Evolutionary conservation across 1,140 invertebrate species (phyloP), one percentile per base, ranked within the genome.

Genomic region (Neodiprion lecontei): DNA sequence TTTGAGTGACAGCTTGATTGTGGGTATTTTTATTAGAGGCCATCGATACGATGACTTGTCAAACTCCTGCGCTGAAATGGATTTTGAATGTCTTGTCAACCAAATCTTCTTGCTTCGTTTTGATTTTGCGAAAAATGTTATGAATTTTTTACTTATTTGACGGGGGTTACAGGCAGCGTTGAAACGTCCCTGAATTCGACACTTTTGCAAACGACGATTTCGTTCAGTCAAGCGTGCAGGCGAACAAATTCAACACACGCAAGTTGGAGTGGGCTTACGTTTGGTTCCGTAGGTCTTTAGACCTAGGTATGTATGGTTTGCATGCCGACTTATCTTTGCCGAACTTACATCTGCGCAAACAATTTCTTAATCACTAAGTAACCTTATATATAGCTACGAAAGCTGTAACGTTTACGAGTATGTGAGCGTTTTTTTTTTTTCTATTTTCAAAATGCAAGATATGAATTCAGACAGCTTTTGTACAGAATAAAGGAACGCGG

Each of bases 311-410:
- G n/a, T 17, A 7, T 17, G 11, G n/a, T 17, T 14, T 61, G 53
- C 53, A 61, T 9, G 53, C 53, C n/a, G 11, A 61, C 53, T 61
- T 61, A 61, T 9, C n/a, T 61, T 61, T 9, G 53, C 5, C 53
- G n/a, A 61, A 61, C n/a, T 40, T 14, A 61, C 53, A 61, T 61
- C 53, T 61, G 53, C 53, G 53, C 53, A 61, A 61, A 61, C 53
- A 61, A 61, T 61, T 61, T 61, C n/a, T 40, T 40, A 40, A 40
- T 40, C 28, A 40, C 28, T 40, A 40, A 40, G 28, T 3, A 40
- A 40, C 28, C 28, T 61, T 61, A 9, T 12, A 14, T 61, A 9
- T 61, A 61, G 1, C 28, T 61, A 61, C 53, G 28, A 3, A 5
- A 40, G 28, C 28, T 40, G 28, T 40, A 5, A 40, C 28, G 28